Evolutionary conservation across 37 sponge, comb jelly and placozoan genomes (phyloP), one percentile per base, ranked within the genome.

Genomic region (Cliona cf. orientalis): DNA sequence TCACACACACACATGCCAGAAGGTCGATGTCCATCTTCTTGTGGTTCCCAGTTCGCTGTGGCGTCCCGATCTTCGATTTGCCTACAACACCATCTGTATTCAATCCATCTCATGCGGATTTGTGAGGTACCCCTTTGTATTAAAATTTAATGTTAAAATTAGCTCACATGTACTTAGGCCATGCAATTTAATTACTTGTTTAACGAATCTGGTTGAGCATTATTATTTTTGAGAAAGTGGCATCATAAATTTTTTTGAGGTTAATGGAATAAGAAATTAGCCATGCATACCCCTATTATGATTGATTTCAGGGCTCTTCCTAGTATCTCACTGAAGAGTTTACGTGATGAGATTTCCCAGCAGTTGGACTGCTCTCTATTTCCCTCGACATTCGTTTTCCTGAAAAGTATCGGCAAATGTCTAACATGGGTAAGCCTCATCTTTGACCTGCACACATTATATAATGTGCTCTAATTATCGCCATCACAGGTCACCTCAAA

Each of bases 21-120:
- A 69, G 42, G 78, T 86, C 34, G 92, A 91, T 40, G 25, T 91
- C 17, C 83, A 91, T 55, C 43, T 91, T 3, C 46, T 86, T 31
- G 42, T 86, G 0, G 75, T 86, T 19, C 87, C 92, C 14, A 19
- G 25, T 12, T 43, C 40, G 29, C 41, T 42, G 33, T 86, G 87
- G 87, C 60, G 79, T 35, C 12, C 79, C 1, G 87, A 83, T 32
- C 72, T 90, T 0, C 55, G 91, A 5, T 75, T 67, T n/a, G 76
- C 86, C 1, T 81, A 85, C 78, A 59, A 65, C 62, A 81, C 57
- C 55, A 57, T 65, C 0, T 90, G 86, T 59, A 12, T 69, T 12
- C 66, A 80, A 32, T 79, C 91, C 0, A 46, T 85, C 5, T 90
- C 91, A 22, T 75, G 77, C 17, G 91, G 91, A 31, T 90, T 90